Evolutionary conservation across 2,888 invertebrate species (phyloP).

Genomic region (Zygaena filipendulae): DNA sequence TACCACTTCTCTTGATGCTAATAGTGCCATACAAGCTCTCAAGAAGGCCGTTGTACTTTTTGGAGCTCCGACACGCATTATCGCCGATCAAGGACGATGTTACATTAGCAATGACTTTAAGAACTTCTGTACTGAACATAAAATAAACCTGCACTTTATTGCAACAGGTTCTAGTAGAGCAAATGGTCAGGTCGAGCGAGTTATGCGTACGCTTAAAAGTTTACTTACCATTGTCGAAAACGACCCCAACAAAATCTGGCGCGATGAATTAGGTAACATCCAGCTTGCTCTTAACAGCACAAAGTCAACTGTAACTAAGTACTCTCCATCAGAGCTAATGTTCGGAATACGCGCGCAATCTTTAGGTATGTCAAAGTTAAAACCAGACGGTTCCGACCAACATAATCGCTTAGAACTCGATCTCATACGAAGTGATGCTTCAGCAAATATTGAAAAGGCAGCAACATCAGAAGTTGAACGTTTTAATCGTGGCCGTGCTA

Average conservation of each 20-base stretch:
- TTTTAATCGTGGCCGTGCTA: constrained; percentile 13
- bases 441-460: no score
- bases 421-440: no score
- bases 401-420: neutral
- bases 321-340: constrained; percentile 14
- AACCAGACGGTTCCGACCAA: no score
- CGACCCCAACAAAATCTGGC: constrained; percentile 4
- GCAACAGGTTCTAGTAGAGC: no score
- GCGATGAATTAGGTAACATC: constrained; percentile 2
- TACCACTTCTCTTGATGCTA: constrained; percentile 7
- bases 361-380: no score
- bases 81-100: constrained; percentile 14
- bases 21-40: constrained; percentile 11
- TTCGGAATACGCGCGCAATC: constrained; percentile 13
- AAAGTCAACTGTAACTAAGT: constrained; percentile 12
- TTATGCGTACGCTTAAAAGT: constrained; percentile 12
- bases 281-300: constrained; percentile 17
- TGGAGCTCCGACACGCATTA: constrained; percentile 8
- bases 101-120: constrained; percentile 8
- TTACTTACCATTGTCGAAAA: no score
- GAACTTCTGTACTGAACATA: constrained; percentile 4
- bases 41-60: constrained; percentile 14
- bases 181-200: no score
- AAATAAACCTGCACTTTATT: constrained; percentile 16
- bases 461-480: constrained; percentile 6